These are phyloP conservation scores for Drosophila kambysellisi DNA, from an alignment of 2,888 invertebrate species.

Conservation along the genomic window DNA sequence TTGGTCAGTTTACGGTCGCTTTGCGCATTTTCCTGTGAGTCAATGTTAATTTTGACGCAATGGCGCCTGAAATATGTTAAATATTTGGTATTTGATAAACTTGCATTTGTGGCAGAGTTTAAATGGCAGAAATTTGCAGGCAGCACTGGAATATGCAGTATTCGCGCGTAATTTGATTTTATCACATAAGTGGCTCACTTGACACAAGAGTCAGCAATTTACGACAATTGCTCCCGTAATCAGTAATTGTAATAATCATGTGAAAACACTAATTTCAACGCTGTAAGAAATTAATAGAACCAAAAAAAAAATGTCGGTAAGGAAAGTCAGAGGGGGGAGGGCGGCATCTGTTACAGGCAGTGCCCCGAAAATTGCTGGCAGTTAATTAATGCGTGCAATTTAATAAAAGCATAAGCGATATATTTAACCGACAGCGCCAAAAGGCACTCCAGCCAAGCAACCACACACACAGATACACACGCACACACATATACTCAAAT, in stretches of 20 bases:
- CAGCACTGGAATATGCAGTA: background rate
- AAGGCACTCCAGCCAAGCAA: constrained; percentile 16
- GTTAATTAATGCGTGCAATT: constrained; percentile 79
- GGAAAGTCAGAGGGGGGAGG: background rate
- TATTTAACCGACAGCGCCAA: constrained; percentile 59
- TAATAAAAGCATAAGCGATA: constrained; percentile 79
- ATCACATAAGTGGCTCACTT: constrained; percentile 27
- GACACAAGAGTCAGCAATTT: constrained; percentile 46
- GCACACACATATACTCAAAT: constrained; percentile 22
- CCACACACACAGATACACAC: constrained; percentile 9
- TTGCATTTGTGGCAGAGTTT: constrained; percentile 20
- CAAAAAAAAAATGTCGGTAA: constrained; percentile 20
- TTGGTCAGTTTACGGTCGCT: constrained; percentile 24
- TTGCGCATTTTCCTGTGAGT: constrained; percentile 9
- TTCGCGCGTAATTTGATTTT: constrained; percentile 5
- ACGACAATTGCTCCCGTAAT: constrained; percentile 46
- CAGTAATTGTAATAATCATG: constrained; percentile 66
- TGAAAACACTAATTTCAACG: constrained; percentile 62
- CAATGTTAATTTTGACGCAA: constrained; percentile 12
- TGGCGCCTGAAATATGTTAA: constrained; percentile 22
- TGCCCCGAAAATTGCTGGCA: constrained; percentile 27
- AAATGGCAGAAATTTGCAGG: background rate
- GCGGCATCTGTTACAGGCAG: constrained; percentile 37
- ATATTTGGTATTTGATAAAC: constrained; percentile 44
- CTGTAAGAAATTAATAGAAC: constrained; percentile 61